Base-by-base conservation (phyloP, 2,113 vertebrate species). In the Eubucco bourcierii region DNA sequence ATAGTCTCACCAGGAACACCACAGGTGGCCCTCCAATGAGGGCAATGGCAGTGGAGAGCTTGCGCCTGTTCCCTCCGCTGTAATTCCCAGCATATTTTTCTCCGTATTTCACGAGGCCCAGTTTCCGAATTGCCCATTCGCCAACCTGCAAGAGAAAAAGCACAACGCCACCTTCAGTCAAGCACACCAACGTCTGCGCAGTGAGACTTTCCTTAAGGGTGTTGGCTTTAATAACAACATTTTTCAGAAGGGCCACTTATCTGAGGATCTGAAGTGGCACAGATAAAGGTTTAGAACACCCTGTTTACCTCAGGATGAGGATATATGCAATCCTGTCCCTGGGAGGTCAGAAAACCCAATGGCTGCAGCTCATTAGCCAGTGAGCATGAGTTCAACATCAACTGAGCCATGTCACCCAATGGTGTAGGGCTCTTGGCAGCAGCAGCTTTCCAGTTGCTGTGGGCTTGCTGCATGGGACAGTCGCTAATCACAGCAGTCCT, bases 31-130 rank as follows among this genome's bases (percentile, higher is more conserved):
- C 98, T 34, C 99, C 99, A 10, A 99, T 99, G 85, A 99, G 97
- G 46, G 99, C 98, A 94, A 99, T 99, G 88, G 99, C 99, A 1
- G 99, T 99, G 16, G 99, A 99, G n/a, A 99, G 98, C 80, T 99
- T 99, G 83, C 99, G 98, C 91, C 98, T 98, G 97, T 99, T 99
- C 18, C 99, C 99, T 13, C 99, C 99, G 4, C 99, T 99, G 93
- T 99, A 99, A 89, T 98, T 99, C 74, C 99, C 98, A 8, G 99
- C 99, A 0, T 97, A 97, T 94, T 98, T 99, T 58, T 99, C 99
- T 52, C 98, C 98, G 0, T 99, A 99, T 71, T 99, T 99, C 84
- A 99, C 87, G 7, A 99, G 98, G 77, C 99, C 99, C 81, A 99
- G 93, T 85, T 99, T 99, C 83, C 98, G 98, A 97, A 99, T 98